Evolutionary conservation across 2,113 vertebrate species (phyloP).

Genomic region (Isurus oxyrinchus): DNA sequence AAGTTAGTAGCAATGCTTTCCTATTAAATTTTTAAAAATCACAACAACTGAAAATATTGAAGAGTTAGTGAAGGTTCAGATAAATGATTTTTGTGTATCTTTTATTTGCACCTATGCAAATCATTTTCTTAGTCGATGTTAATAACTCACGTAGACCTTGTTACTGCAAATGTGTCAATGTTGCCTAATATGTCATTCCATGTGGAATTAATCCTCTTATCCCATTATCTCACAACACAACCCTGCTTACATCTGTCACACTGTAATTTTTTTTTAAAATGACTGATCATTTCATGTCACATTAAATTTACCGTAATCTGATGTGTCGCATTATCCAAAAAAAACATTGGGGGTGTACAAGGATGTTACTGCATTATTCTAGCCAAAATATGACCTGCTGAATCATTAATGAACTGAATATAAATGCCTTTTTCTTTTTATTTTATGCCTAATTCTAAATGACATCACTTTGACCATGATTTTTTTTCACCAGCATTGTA

Average conservation of each 20-base stretch:
- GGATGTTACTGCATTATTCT: neutral
- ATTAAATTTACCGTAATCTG: constrained; percentile 5
- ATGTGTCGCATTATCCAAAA: constrained; percentile 16
- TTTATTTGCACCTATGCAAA: neutral
- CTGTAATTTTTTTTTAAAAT: neutral
- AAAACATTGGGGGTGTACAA: neutral
- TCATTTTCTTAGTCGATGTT: neutral
- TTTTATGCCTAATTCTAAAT: neutral
- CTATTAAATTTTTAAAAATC: neutral
- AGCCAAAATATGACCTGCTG: neutral
- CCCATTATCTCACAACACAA: constrained; percentile 18
- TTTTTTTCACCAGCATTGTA: neutral
- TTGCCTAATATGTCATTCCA: constrained; percentile 19
- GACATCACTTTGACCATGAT: neutral
- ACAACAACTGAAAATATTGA: neutral
- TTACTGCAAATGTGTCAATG: constrained; percentile 13
- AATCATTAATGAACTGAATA: constrained; percentile 24
- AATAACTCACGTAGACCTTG: constrained; percentile 11
- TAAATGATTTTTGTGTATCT: neutral
- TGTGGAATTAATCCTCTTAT: constrained; percentile 36
- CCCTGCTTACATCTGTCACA: constrained; percentile 7
- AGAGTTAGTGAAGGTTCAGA: no score
- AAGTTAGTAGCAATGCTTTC: neutral
- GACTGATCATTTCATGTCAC: constrained; percentile 17
- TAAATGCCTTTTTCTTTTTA: neutral